A percentile compares a stretch with the other conserved stretches of the same genome.
These are phyloP conservation scores for Drosophila eohydei DNA, from an alignment of 2,888 invertebrate genomes.

Conservation along the genomic window DNA sequence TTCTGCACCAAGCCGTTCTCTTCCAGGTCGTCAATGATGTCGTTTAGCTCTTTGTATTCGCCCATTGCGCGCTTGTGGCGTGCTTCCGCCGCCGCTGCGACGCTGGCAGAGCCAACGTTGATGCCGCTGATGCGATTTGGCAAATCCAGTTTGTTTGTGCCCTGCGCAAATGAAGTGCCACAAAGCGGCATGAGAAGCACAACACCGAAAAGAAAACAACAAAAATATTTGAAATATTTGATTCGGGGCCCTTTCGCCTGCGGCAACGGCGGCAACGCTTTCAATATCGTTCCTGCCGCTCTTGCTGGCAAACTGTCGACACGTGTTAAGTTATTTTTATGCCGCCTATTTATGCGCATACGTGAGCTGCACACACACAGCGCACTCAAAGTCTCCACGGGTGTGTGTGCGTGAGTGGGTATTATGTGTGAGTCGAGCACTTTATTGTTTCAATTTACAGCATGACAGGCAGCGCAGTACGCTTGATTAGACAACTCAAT, in stretches of 20 bases:
- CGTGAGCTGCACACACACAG: conserved; percentile 66
- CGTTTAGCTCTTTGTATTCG: conserved; percentile 74
- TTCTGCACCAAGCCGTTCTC: conserved; percentile 71
- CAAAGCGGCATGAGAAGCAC: conserved; percentile 33
- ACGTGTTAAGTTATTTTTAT: conserved; percentile 82
- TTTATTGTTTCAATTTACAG: conserved; percentile 80
- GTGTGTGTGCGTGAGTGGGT: conserved; percentile 23
- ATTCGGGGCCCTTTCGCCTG: conserved; percentile 43
- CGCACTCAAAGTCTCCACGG: conserved; percentile 16
- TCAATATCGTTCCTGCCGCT: conserved; percentile 46
- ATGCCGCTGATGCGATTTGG: conserved; percentile 67
- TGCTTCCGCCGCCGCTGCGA: conserved; percentile 55
- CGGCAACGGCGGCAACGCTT: conserved; percentile 45
- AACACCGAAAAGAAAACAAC: conserved; percentile 38
- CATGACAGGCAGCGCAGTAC: conserved; percentile 61
- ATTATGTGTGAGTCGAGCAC: conserved; percentile 65
- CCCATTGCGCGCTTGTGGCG: conserved; percentile 79
- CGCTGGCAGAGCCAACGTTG: conserved; percentile 26
- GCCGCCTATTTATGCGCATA: conserved; percentile 77
- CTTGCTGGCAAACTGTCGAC: conserved; percentile 78
- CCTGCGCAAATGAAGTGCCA: conserved; percentile 73
- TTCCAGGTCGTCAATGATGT: conserved; percentile 78
- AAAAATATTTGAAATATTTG: conserved; percentile 74
- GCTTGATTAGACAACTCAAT: conserved; percentile 81
- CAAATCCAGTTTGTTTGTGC: conserved; percentile 71